phyloP scores from a whole-genome alignment of 1,140 invertebrate genomes.

The Drosophila teissieri region DNA sequence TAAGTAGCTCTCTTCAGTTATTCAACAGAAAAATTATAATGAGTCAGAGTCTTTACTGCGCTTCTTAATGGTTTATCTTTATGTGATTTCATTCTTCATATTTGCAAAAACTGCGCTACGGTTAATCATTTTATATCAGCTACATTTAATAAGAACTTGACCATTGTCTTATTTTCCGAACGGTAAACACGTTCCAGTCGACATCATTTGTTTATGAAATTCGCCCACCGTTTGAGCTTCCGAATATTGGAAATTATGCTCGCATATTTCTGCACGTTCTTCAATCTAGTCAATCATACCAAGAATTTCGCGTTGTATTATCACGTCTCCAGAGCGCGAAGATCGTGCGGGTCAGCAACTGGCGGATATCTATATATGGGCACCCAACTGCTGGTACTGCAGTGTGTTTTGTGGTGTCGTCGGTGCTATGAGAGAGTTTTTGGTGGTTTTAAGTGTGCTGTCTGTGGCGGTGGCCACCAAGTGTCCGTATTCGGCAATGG shows the following conservation, averaged over 20 bases:
- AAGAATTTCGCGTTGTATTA: conserved; percentile 46
- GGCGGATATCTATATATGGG: conserved; percentile 47
- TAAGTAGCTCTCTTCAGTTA: background rate
- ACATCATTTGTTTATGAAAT: conserved; percentile 12
- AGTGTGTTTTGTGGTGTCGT: conserved; percentile 27
- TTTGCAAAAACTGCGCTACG: background rate
- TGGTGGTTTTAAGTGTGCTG: conserved; percentile 16
- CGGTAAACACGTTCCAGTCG: conserved; percentile 39
- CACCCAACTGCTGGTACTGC: conserved; percentile 15
- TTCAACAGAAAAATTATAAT: background rate
- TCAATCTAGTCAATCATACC: conserved; percentile 61
- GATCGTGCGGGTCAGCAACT: conserved; percentile 46
- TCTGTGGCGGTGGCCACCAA: conserved; percentile 11
- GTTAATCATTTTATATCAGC: conserved; percentile 2
- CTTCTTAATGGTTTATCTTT: background rate
- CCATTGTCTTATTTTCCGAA: background rate
- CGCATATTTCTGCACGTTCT: conserved; percentile 42
- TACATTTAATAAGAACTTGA: conserved; percentile 19
- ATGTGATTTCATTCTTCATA: conserved; percentile 3
- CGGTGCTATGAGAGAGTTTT: conserved; percentile 31
- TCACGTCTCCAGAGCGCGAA: conserved; percentile 41
- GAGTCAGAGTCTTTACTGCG: background rate
- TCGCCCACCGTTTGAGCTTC: conserved; percentile 1
- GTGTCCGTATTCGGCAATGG: conserved; percentile 41
- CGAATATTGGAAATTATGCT: conserved; percentile 45